These are phyloP conservation scores for Polyommatus icarus DNA, from an alignment of 2,888 invertebrate species.

Conservation along the genomic window DNA sequence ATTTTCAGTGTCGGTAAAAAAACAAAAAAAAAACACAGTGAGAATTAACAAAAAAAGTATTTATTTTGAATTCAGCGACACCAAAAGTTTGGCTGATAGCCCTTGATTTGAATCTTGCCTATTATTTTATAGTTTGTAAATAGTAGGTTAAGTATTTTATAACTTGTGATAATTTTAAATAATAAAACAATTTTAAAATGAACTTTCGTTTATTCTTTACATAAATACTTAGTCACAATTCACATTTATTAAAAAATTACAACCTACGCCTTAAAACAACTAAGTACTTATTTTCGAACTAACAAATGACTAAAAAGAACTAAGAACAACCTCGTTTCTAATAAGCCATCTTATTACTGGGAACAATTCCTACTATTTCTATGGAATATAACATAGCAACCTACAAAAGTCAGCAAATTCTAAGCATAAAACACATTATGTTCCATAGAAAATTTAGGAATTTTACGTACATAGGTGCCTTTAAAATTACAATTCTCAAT, in stretches of 20 bases:
- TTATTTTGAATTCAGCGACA: not conserved
- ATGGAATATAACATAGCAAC: not conserved
- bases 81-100: not conserved
- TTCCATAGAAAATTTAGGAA: not conserved
- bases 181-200: slow-evolving; percentile 55
- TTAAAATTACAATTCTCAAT: slow-evolving; percentile 8
- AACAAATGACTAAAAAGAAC: slow-evolving; percentile 62
- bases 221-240: slow-evolving; percentile 70
- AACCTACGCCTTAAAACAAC: slow-evolving; percentile 56
- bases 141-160: slow-evolving; percentile 20
- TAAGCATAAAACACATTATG: not conserved
- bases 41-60: not conserved
- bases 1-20: not conserved
- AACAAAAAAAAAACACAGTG: not conserved
- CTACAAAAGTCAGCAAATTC: not conserved
- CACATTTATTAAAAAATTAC: slow-evolving; percentile 51
- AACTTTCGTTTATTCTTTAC: slow-evolving; percentile 71
- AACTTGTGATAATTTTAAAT: slow-evolving; percentile 48
- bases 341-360: slow-evolving; percentile 19
- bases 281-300: slow-evolving; percentile 61
- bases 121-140: slow-evolving; percentile 24
- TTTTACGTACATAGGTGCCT: slow-evolving; percentile 10
- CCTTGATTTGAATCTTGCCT: not conserved
- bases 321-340: slow-evolving; percentile 12
- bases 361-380: slow-evolving; percentile 1